A percentile compares a stretch with the other conserved stretches of the same genome.
Conservation (phyloP, 2,113 vertebrate species). For the Tinamus guttatus region DNA sequence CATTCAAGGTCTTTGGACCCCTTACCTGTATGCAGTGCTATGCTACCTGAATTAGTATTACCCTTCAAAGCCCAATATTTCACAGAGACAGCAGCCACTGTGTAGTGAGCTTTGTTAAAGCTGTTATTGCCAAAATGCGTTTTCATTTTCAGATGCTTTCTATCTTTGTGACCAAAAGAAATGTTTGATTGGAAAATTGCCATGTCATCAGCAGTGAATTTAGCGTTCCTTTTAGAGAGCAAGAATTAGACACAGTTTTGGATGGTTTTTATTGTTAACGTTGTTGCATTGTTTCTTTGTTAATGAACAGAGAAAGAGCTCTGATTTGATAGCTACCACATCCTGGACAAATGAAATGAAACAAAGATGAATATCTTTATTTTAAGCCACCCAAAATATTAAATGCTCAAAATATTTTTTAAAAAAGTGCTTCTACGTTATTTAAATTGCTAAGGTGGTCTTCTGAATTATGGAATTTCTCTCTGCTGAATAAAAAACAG, state of each 20-base stretch:
- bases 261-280: background rate
- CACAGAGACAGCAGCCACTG: background rate
- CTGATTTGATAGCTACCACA: background rate
- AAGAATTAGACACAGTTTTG: background rate
- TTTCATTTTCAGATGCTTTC: conserved; percentile 49
- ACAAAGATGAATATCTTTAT: background rate
- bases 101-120: conserved; percentile 57
- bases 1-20: conserved; percentile 35
- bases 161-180: conserved; percentile 45
- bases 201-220: background rate
- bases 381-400: background rate
- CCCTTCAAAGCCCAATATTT: conserved; percentile 57
- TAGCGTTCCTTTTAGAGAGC: background rate
- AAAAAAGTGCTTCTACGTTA: background rate
- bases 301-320: background rate
- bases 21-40: conserved; percentile 20
- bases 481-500: fast-evolving
- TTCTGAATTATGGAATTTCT: fast-evolving
- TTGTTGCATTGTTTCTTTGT: background rate
- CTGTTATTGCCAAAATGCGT: conserved; percentile 10
- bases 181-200: conserved; percentile 55
- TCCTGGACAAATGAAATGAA: background rate
- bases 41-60: conserved; percentile 60
- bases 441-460: fast-evolving
- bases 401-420: background rate